Percentiles rank a stretch among this genome's conserved stretches.
phyloP scores from a whole-genome alignment of 1,140 invertebrate species.

The Drosophila jambulina region DNA sequence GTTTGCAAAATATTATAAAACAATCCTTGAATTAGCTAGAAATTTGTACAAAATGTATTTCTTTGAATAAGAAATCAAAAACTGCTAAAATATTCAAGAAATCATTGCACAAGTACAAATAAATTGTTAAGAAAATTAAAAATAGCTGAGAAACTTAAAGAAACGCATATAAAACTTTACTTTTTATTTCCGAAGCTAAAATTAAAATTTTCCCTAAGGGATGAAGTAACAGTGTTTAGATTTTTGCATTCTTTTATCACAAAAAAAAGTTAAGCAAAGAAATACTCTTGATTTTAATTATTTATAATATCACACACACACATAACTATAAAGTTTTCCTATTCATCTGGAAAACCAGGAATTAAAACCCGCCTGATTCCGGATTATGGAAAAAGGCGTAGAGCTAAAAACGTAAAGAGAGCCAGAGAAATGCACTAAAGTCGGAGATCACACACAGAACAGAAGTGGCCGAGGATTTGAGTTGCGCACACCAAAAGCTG shows the following conservation, averaged over 20 bases:
- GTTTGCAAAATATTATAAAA: neutral
- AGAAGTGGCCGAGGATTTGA: neutral
- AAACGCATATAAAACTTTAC: neutral
- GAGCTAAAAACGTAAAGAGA: neutral
- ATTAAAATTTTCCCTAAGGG: neutral
- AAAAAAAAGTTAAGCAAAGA: neutral
- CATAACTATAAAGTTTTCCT: too few relatives aligned
- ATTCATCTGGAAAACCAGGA: neutral
- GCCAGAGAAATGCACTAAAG: neutral
- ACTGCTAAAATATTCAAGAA: neutral
- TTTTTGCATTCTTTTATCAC: neutral
- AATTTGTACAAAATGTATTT: neutral
- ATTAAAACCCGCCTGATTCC: too few relatives aligned
- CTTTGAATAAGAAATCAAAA: neutral
- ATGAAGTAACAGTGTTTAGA: neutral
- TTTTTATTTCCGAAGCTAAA: neutral
- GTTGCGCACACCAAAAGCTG: constrained; percentile 17
- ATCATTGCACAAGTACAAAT: neutral
- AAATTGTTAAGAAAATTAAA: neutral
- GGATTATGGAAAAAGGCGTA: neutral
- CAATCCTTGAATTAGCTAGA: too few relatives aligned
- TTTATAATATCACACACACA: neutral
- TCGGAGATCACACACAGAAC: constrained; percentile 12
- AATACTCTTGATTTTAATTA: neutral
- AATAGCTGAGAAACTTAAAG: neutral